phyloP scores from a whole-genome alignment of 2,797 vertebrate species.

The Denticeps clupeoides region DNA sequence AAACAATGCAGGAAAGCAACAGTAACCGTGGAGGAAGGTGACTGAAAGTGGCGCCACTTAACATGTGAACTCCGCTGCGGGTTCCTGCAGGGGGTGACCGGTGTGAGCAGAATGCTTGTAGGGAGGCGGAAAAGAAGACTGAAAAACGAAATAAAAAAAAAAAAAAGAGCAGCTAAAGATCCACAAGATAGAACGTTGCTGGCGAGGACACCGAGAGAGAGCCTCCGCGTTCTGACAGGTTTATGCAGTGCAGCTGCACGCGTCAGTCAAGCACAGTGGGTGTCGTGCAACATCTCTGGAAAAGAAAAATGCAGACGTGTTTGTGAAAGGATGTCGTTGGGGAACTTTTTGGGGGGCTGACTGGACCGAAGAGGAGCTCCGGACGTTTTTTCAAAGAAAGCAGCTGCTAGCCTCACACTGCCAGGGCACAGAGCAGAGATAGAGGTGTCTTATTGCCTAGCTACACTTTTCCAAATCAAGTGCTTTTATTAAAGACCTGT shows the following conservation, averaged over 20 bases:
- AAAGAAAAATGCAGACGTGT: not conserved
- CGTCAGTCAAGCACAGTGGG: constrained; percentile 61
- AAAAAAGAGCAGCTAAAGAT: constrained; percentile 2
- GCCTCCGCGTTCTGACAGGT: constrained; percentile 52
- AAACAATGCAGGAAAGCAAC: constrained; percentile 59
- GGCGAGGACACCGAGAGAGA: constrained; percentile 23
- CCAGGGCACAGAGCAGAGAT: constrained; percentile 59
- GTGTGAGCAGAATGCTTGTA: constrained; percentile 27
- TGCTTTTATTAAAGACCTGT: constrained; percentile 52
- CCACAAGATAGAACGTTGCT: constrained; percentile 22
- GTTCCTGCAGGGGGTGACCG: too few relatives aligned
- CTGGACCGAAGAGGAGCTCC: constrained; percentile 3
- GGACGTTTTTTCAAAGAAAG: constrained; percentile 33
- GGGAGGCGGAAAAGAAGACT: constrained; percentile 13
- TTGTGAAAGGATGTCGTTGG: constrained; percentile 18
- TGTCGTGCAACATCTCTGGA: constrained; percentile 47
- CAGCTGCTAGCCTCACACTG: constrained; percentile 58
- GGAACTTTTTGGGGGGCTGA: not conserved
- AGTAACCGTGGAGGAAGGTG: constrained; percentile 37
- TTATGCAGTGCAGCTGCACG: constrained; percentile 67
- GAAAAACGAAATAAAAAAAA: constrained; percentile 20
- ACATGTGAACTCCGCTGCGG: too few relatives aligned
- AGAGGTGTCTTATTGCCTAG: constrained; percentile 61
- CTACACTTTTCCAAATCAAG: constrained; percentile 60
- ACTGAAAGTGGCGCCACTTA: too few relatives aligned